These are phyloP conservation scores for Ips typographus DNA, from an alignment of 1,140 invertebrate species.

Conservation along the genomic window DNA sequence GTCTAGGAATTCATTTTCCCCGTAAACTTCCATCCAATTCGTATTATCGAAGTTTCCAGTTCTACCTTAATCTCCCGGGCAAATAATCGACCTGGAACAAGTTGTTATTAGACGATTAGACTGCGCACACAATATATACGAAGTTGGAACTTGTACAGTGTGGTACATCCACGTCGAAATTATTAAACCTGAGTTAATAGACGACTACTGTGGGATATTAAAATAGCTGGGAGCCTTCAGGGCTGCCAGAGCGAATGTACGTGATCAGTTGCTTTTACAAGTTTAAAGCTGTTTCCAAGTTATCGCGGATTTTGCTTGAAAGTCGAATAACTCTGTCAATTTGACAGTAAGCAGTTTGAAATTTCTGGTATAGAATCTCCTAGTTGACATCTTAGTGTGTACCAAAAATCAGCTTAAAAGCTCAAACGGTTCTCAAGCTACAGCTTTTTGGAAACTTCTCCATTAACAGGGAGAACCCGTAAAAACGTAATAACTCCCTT, in stretches of 20 bases:
- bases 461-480: too few species aligned
- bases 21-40: constrained; percentile 4
- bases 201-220: constrained; percentile 9
- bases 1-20: not conserved
- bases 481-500: too few species aligned
- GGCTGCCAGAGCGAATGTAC: constrained; percentile 11
- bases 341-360: too few species aligned
- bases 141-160: constrained; percentile 23
- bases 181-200: constrained; percentile 24
- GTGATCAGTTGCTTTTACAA: too few species aligned
- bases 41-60: constrained; percentile 12
- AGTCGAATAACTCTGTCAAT: too few species aligned
- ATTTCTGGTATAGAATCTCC: too few species aligned
- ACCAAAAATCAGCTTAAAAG: too few species aligned
- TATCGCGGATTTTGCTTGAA: too few species aligned
- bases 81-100: constrained; percentile 20
- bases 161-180: constrained; percentile 26
- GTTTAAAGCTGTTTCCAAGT: too few species aligned
- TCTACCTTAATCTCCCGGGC: constrained; percentile 5
- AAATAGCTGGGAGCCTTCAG: constrained; percentile 10
- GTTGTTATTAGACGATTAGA: constrained; percentile 21
- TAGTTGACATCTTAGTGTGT: too few species aligned
- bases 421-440: too few species aligned
- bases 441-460: too few species aligned
- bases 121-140: constrained; percentile 3